Percentiles rank a stretch among this genome's conserved stretches.
phyloP scores from a whole-genome alignment of 2,797 vertebrate genomes.

The Acomys russatus region DNA sequence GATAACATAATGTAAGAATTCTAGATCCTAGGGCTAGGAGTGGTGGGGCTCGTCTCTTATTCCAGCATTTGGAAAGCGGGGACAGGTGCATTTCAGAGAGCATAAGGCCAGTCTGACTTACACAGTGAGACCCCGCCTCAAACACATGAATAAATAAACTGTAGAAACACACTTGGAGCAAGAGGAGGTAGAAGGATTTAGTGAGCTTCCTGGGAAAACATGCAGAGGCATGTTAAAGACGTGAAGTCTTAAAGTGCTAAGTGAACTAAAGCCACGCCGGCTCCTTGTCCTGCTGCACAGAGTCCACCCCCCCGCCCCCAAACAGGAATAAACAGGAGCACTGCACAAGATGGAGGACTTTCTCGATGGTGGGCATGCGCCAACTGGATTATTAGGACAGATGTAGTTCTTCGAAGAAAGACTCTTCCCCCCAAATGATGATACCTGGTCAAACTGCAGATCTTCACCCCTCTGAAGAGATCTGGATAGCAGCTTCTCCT shows the following conservation, averaged over 20 bases:
- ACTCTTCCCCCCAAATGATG: conserved; percentile 49
- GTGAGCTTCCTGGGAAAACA: conserved; percentile 59
- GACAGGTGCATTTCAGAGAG: not conserved
- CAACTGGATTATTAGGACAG: not conserved
- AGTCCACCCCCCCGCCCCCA: too few relatives aligned
- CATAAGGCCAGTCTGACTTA: not conserved
- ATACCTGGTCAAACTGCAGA: conserved; percentile 99
- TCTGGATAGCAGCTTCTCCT: conserved; percentile 98
- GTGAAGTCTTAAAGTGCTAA: conserved; percentile 23
- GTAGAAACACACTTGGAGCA: not conserved
- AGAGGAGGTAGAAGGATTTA: too few relatives aligned
- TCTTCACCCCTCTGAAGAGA: conserved; percentile 99
- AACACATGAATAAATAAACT: not conserved
- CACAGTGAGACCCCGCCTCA: not conserved
- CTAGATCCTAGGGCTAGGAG: not conserved
- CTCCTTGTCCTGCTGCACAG: not conserved
- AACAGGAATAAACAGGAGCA: not conserved
- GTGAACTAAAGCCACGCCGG: not conserved
- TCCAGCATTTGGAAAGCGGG: not conserved
- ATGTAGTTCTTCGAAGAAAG: conserved; percentile 49
- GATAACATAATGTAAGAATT: conserved; percentile 18
- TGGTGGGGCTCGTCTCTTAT: not conserved
- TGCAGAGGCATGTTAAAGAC: conserved; percentile 33
- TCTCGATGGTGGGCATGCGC: conserved; percentile 1
- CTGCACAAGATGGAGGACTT: conserved; percentile 1